Evolutionary conservation across 2,888 invertebrate genomes (phyloP).

Genomic region (Ophion slaviceki): DNA sequence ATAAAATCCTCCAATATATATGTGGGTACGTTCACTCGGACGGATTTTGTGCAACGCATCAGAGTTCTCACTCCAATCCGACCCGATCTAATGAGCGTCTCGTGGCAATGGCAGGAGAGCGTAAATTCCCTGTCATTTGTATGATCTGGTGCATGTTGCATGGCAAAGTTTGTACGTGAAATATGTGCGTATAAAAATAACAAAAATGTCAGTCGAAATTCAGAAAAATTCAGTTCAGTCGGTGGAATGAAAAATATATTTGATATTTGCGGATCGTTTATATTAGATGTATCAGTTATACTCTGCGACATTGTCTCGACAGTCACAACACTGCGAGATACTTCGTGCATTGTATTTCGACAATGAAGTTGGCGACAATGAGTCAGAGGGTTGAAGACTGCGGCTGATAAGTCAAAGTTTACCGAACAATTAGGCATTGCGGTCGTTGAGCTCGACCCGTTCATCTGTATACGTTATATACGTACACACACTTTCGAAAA

Average conservation of each 20-base stretch:
- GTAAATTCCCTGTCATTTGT: conserved; percentile 24
- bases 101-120: conserved; percentile 23
- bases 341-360: neutral
- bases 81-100: conserved; percentile 46
- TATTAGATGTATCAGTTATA: neutral
- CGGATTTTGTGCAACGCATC: conserved; percentile 23
- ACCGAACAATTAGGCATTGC: conserved; percentile 29
- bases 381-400: conserved; percentile 2
- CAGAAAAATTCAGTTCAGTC: no score
- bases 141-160: neutral
- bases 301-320: neutral
- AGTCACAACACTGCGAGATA: neutral
- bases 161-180: neutral
- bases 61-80: conserved; percentile 8
- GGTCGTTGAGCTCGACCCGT: conserved; percentile 35
- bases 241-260: neutral
- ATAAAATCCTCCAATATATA: conserved; percentile 9
- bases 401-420: conserved; percentile 35
- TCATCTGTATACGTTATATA: conserved; percentile 4
- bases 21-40: conserved; percentile 41
- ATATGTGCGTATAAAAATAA: neutral
- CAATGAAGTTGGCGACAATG: conserved; percentile 4
- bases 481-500: conserved; percentile 19
- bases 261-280: neutral
- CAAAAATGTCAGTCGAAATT: no score